These are phyloP conservation scores for Himalopsyche phryganea DNA, from an alignment of 1,140 invertebrate species.

Conservation along the genomic window DNA sequence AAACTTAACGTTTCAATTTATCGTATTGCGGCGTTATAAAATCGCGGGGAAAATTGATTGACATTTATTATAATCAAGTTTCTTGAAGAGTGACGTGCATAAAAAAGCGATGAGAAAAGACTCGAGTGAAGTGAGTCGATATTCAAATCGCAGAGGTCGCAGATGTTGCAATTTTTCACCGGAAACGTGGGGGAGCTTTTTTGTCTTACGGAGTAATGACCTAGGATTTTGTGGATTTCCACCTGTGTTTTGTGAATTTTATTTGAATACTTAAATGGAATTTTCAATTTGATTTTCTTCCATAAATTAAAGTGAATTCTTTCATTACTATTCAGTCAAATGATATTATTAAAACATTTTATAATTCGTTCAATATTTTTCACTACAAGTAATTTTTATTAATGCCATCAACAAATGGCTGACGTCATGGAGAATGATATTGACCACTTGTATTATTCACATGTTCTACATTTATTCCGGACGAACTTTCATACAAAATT, in stretches of 20 bases:
- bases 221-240: not conserved
- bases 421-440: no score
- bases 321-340: no score
- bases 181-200: conserved; percentile 10
- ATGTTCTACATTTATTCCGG: no score
- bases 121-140: conserved; percentile 16
- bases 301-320: no score
- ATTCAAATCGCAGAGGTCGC: conserved; percentile 26
- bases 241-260: not conserved
- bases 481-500: no score
- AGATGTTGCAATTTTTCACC: conserved; percentile 23
- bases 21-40: conserved; percentile 10
- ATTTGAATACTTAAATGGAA: no score
- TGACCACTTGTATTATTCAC: no score
- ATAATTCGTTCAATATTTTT: no score
- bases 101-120: not conserved
- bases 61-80: conserved; percentile 29
- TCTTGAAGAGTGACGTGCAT: conserved; percentile 16
- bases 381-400: no score
- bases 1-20: not conserved
- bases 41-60: conserved; percentile 19
- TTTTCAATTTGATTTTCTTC: no score
- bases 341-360: no score
- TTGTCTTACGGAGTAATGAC: not conserved
- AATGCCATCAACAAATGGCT: no score